These are phyloP conservation scores for Enteromius argenteus DNA, from an alignment of 2,797 vertebrate genomes.

Conservation along the genomic window DNA sequence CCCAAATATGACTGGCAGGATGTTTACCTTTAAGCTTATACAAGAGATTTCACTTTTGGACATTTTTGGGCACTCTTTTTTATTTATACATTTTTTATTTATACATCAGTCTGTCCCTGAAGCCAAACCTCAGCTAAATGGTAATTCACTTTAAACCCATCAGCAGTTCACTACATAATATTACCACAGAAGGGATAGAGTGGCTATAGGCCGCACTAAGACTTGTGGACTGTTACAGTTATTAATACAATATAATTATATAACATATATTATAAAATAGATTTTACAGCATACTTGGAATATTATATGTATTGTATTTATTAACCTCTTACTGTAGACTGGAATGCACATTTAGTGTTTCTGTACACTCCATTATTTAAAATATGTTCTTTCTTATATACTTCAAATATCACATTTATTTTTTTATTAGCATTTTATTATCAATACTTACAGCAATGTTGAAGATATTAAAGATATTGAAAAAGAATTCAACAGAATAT, in stretches of 20 bases:
- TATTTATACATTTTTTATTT: neutral
- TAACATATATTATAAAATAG: neutral
- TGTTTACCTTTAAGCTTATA: constrained; percentile 36
- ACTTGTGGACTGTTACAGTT: neutral
- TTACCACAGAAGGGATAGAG: neutral
- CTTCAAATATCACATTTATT: neutral
- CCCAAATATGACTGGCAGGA: constrained; percentile 31
- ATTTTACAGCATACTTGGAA: neutral
- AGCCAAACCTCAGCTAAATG: constrained; percentile 1
- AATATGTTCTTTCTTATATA: neutral
- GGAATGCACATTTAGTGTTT: neutral
- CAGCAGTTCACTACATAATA: neutral
- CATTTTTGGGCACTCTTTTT: neutral
- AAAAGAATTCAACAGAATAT: neutral
- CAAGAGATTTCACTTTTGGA: constrained; percentile 3
- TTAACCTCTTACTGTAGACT: neutral
- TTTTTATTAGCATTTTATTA: neutral
- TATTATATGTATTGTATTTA: neutral
- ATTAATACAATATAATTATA: neutral
- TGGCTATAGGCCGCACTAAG: neutral
- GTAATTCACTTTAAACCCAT: constrained; percentile 12
- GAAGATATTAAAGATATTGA: neutral
- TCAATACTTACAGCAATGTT: neutral
- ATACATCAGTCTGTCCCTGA: constrained; percentile 9
- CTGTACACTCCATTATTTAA: neutral